Percentiles rank a stretch among this genome's conserved stretches.
These are phyloP conservation scores for Mormyrus proboscirostris DNA, from an alignment of 2,797 vertebrate genomes.

Conservation along the genomic window DNA sequence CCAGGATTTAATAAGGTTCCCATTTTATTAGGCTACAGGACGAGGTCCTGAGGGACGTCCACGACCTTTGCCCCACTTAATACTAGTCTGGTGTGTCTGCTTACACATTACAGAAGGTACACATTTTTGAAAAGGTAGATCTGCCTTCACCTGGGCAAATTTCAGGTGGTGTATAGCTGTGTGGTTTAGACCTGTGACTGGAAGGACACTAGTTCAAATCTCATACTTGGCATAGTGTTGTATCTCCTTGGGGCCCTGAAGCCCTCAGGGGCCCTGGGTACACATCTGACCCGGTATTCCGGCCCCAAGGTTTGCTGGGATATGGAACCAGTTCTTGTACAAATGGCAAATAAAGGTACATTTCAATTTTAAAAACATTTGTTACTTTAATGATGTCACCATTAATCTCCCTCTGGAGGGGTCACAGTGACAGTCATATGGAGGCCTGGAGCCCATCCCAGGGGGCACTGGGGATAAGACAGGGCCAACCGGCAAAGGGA, in stretches of 20 bases:
- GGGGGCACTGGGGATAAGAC: background rate
- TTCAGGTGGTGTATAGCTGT: background rate
- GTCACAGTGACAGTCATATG: background rate
- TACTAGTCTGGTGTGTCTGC: background rate
- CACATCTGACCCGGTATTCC: background rate
- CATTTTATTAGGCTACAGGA: background rate
- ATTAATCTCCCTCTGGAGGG: background rate
- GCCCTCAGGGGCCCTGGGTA: background rate
- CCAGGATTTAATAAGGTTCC: conserved; percentile 11
- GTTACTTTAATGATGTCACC: background rate
- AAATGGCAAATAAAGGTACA: background rate
- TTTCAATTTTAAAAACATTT: background rate
- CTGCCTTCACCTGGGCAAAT: background rate
- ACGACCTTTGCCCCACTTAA: background rate
- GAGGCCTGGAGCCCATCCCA: background rate
- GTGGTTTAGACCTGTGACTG: background rate
- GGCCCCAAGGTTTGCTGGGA: background rate
- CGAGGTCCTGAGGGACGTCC: background rate
- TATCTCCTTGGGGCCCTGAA: background rate
- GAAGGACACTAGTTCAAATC: background rate
- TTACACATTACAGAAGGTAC: background rate
- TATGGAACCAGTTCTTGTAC: background rate
- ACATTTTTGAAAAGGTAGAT: background rate
- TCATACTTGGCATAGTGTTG: background rate
- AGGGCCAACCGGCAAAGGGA: background rate